Conservation (phyloP, 2,113 vertebrate species). For the Craseonycteris thonglongyai region DNA sequence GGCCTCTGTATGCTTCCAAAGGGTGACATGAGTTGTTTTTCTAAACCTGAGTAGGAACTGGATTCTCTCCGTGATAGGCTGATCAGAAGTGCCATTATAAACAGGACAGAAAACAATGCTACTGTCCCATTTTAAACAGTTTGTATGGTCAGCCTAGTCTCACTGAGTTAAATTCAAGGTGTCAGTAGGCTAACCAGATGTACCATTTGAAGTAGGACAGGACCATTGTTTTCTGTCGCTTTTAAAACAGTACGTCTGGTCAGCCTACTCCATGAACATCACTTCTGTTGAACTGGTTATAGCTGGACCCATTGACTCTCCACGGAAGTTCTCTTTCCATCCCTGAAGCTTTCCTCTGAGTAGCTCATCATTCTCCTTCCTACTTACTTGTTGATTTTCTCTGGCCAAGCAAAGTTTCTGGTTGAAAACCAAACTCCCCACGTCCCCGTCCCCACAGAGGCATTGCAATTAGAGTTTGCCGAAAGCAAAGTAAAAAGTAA, state of each 20-base stretch:
- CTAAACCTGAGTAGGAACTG: not conserved
- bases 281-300: conserved; percentile 32
- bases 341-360: not conserved
- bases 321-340: not conserved
- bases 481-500: conserved; percentile 40
- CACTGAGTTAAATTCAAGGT: too few species aligned
- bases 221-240: too few species aligned
- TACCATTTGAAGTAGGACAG: too few species aligned
- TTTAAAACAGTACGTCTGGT: too few species aligned
- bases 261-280: conserved; percentile 38
- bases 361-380: conserved; percentile 18
- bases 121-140: too few species aligned
- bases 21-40: not conserved
- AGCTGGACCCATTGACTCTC: not conserved
- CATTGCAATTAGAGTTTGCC: conserved; percentile 37
- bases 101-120: too few species aligned
- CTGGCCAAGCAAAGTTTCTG: not conserved
- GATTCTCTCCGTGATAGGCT: conserved; percentile 14
- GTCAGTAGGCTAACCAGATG: too few species aligned
- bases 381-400: not conserved
- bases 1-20: not conserved
- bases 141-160: too few species aligned
- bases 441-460: not conserved
- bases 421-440: not conserved
- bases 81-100: too few species aligned